Evolutionary conservation across 2,113 vertebrate species (phyloP).

Genomic region (Eleginops maclovinus): DNA sequence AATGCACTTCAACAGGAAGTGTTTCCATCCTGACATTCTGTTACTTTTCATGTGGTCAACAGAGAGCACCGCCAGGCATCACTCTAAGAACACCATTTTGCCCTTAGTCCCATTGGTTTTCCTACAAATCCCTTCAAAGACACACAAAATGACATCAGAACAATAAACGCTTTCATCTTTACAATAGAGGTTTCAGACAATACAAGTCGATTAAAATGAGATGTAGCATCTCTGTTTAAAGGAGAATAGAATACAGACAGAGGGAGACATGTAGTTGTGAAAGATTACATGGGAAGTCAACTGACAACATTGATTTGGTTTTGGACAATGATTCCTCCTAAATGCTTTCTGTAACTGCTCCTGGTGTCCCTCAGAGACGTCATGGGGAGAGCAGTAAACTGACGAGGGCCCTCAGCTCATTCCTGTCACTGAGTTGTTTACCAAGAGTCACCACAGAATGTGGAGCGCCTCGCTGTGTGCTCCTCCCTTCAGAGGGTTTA

Average conservation of each 20-base stretch:
- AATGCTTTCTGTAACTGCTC: neutral
- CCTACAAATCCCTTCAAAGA: too few relatives aligned
- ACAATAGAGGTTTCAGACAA: too few relatives aligned
- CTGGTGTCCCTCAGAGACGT: neutral
- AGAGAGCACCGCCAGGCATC: too few relatives aligned
- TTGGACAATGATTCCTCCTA: neutral
- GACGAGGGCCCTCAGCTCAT: neutral
- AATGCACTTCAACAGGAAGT: too few relatives aligned
- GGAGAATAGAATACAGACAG: neutral
- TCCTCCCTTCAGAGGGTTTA: slow-evolving; percentile 18
- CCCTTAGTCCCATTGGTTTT: too few relatives aligned
- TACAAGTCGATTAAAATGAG: too few relatives aligned
- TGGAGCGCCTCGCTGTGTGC: slow-evolving; percentile 3
- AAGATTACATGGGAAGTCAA: neutral
- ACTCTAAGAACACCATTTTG: too few relatives aligned
- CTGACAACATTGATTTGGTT: neutral
- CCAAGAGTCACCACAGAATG: slow-evolving; percentile 10
- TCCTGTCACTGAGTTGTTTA: neutral
- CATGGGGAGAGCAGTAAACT: neutral
- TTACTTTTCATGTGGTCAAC: too few relatives aligned
- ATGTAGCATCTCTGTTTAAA: too few relatives aligned
- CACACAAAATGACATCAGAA: too few relatives aligned
- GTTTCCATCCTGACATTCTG: too few relatives aligned
- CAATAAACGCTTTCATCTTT: too few relatives aligned
- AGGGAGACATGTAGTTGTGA: neutral